These are phyloP conservation scores for Latrodectus elegans DNA, from an alignment of 2,888 invertebrate genomes.

Conservation along the genomic window DNA sequence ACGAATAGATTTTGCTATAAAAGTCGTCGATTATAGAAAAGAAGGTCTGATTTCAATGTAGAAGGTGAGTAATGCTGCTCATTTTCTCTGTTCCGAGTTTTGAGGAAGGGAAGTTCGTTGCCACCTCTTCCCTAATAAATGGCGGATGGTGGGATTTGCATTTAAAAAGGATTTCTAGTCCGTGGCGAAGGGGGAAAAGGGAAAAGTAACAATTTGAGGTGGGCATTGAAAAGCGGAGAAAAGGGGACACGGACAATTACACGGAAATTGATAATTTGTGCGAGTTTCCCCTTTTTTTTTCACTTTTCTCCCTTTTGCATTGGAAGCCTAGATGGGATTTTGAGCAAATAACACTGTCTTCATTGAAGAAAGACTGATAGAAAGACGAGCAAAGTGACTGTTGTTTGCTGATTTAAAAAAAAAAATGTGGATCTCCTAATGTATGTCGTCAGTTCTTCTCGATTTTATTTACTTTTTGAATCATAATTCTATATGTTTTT, in stretches of 20 bases:
- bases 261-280: slow-evolving; percentile 29
- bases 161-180: slow-evolving; percentile 54
- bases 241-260: slow-evolving; percentile 12
- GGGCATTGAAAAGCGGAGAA: slow-evolving; percentile 14
- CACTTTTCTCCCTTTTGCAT: background rate
- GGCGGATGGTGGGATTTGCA: slow-evolving; percentile 47
- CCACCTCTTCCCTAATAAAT: slow-evolving; percentile 10
- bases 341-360: too few species aligned
- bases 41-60: background rate
- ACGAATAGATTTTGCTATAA: too few species aligned
- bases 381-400: too few species aligned
- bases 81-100: background rate
- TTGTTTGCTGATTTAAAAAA: too few species aligned
- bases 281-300: background rate
- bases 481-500: too few species aligned
- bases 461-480: too few species aligned
- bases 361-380: too few species aligned
- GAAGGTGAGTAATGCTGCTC: background rate
- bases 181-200: background rate
- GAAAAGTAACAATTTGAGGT: slow-evolving; percentile 57
- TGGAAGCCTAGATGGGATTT: too few species aligned
- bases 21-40: too few species aligned
- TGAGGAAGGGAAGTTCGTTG: background rate
- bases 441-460: too few species aligned
- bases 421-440: too few species aligned